A percentile compares a stretch with the other conserved stretches of the same genome.
phyloP scores from a whole-genome alignment of 1,140 invertebrate genomes.

The Brevipalpus yothersi region DNA sequence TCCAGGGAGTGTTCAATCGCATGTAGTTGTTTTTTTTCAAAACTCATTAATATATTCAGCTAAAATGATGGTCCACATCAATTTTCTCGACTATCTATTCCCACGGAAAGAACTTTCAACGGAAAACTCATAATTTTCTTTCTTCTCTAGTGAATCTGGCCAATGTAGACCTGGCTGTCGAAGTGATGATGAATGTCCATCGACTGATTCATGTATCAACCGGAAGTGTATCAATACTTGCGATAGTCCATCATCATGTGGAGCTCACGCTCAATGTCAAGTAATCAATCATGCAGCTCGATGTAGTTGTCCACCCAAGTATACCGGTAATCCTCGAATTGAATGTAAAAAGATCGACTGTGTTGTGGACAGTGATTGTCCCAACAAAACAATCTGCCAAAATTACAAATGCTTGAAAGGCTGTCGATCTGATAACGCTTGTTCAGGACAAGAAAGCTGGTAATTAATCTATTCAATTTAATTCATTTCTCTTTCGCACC shows the following conservation, averaged over 20 bases:
- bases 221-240: conserved; percentile 30
- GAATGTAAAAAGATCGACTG: conserved; percentile 32
- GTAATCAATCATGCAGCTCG: conserved; percentile 46
- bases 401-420: conserved; percentile 19
- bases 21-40: too few species aligned
- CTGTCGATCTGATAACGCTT: conserved; percentile 14
- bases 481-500: too few species aligned
- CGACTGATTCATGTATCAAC: conserved; percentile 43
- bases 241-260: conserved; percentile 34
- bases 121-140: conserved; percentile 24
- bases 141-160: conserved; percentile 35
- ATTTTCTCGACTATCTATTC: conserved; percentile 37
- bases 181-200: conserved; percentile 44
- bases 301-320: conserved; percentile 45
- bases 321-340: conserved; percentile 33
- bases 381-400: conserved; percentile 16
- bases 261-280: conserved; percentile 47
- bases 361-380: conserved; percentile 17
- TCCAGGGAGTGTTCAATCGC: too few species aligned
- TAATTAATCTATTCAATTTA: too few species aligned
- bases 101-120: conserved; percentile 22
- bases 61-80: conserved; percentile 30
- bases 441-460: conserved; percentile 15
- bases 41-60: conserved; percentile 48
- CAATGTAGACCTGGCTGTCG: conserved; percentile 54